A percentile compares a stretch with the other conserved stretches of the same genome.
phyloP scores from a whole-genome alignment of 2,797 vertebrate genomes.

The Arctocebus calabarensis region DNA sequence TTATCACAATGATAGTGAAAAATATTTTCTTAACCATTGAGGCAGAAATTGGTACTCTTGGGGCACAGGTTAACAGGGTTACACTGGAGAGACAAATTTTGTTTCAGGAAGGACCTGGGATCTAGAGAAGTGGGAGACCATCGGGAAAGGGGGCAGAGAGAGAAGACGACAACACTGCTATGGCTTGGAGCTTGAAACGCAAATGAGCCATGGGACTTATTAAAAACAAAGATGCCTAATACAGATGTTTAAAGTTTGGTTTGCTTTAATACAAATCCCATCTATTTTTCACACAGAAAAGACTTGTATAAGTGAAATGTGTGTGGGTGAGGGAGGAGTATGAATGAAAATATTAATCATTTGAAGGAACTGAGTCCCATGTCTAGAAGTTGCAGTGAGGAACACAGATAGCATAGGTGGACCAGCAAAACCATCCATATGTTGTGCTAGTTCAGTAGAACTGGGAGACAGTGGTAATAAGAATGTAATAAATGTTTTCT shows the following conservation, averaged over 20 bases:
- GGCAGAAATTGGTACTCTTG: not conserved
- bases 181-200: not conserved
- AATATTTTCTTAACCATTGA: not conserved
- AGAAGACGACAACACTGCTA: not conserved
- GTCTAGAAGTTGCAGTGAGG: not conserved
- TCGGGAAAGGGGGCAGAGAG: not conserved
- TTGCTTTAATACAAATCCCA: not conserved
- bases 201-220: not conserved
- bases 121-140: not conserved
- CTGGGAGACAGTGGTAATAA: not conserved
- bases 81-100: not conserved
- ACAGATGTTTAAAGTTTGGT: not conserved
- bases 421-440: not conserved
- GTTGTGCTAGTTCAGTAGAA: not conserved
- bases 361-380: not conserved
- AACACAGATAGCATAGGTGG: not conserved
- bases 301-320: not conserved
- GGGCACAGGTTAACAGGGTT: not conserved
- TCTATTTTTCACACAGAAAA: not conserved
- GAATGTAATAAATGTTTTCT: not conserved
- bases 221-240: not conserved
- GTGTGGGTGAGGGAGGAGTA: not conserved
- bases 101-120: not conserved
- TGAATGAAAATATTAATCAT: not conserved
- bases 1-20: not conserved